phyloP scores from a whole-genome alignment of 2,797 vertebrate species.

The Trichosurus vulpecula region DNA sequence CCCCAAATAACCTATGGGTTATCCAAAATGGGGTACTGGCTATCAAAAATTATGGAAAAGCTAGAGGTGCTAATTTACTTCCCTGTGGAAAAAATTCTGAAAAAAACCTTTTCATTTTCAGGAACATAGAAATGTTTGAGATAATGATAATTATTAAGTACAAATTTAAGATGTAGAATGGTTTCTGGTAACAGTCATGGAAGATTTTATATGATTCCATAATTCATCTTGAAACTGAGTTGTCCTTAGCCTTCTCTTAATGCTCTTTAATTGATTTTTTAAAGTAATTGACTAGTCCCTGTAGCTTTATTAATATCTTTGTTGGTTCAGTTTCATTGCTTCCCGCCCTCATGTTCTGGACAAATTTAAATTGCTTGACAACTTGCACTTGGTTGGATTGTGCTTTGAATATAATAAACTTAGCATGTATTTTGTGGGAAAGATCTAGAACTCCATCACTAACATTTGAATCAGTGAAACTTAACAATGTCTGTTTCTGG shows the following conservation, averaged over 20 bases:
- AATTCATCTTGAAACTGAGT: background rate
- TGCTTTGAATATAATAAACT: background rate
- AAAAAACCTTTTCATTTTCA: background rate
- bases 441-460: background rate
- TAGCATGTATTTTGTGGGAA: conserved; percentile 9
- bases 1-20: too few relatives aligned
- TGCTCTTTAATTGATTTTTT: too few relatives aligned
- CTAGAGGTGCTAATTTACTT: too few relatives aligned
- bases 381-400: conserved; percentile 21
- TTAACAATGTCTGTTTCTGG: background rate
- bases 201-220: background rate
- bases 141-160: too few relatives aligned
- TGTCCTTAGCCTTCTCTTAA: too few relatives aligned
- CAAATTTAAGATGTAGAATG: background rate
- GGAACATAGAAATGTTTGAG: background rate
- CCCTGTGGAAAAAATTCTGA: too few relatives aligned
- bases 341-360: background rate
- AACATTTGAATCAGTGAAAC: background rate
- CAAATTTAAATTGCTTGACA: background rate
- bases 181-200: background rate
- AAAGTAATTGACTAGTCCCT: too few relatives aligned
- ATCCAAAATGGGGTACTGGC: too few relatives aligned
- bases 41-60: too few relatives aligned
- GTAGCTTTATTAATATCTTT: background rate
- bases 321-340: background rate